A percentile compares a stretch with the other conserved stretches of the same genome.
Conservation (phyloP, 2,888 invertebrate genomes). For the Hemaris fuciformis region DNA sequence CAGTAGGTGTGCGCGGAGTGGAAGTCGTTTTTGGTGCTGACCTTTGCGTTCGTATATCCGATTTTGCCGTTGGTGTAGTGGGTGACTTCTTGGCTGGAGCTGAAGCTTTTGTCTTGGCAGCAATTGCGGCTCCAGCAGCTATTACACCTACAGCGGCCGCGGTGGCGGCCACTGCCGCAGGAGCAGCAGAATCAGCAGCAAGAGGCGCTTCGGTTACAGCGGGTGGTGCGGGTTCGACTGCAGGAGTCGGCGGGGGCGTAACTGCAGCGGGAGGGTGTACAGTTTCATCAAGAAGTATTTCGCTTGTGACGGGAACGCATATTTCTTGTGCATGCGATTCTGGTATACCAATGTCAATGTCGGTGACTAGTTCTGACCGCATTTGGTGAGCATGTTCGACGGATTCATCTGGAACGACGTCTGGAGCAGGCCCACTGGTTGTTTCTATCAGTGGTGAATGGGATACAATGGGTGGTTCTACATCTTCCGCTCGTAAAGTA, state of each 20-base stretch:
- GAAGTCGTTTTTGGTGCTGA: conserved; percentile 42
- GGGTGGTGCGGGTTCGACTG: conserved; percentile 34
- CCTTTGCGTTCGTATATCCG: conserved; percentile 38
- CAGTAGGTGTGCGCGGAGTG: conserved; percentile 36
- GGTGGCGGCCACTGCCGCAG: conserved; percentile 46
- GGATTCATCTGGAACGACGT: conserved; percentile 60
- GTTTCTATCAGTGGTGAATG: not conserved
- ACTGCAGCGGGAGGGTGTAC: conserved; percentile 43
- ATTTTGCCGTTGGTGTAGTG: conserved; percentile 43
- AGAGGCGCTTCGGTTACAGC: conserved; percentile 34
- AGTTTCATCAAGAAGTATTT: conserved; percentile 58
- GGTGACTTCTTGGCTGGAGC: conserved; percentile 44
- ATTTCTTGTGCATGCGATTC: conserved; percentile 74
- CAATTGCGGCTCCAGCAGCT: conserved; percentile 34
- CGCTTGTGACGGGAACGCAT: conserved; percentile 69
- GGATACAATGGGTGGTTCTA: not conserved
- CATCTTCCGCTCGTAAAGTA: not conserved
- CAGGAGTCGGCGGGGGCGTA: conserved; percentile 43
- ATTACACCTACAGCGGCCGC: conserved; percentile 39
- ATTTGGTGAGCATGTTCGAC: conserved; percentile 36
- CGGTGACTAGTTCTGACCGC: conserved; percentile 62
- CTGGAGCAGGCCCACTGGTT: conserved; percentile 52
- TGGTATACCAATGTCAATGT: conserved; percentile 65
- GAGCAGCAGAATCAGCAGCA: conserved; percentile 31
- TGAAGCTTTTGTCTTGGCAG: conserved; percentile 32